phyloP scores from a whole-genome alignment of 1,140 invertebrate species.

The Conus betulinus region DNA sequence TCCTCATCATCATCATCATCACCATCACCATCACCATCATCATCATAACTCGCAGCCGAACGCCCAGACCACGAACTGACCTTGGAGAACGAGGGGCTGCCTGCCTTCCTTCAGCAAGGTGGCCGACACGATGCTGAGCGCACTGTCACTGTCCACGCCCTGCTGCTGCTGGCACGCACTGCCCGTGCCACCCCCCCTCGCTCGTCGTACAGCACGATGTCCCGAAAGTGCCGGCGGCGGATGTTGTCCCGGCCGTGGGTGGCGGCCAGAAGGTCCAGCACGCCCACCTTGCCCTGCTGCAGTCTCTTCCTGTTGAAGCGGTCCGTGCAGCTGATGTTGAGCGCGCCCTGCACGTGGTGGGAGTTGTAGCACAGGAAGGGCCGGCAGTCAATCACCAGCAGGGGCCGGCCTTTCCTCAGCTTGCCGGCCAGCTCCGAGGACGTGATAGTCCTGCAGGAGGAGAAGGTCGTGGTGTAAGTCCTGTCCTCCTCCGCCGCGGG shows the following conservation, averaged over 20 bases:
- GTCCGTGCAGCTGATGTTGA: conserved; percentile 87
- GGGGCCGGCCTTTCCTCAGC: conserved; percentile 62
- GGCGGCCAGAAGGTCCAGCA: conserved; percentile 82
- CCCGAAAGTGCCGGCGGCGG: conserved; percentile 74
- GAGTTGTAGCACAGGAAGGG: conserved; percentile 85
- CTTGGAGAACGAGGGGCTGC: conserved; percentile 83
- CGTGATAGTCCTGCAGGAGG: conserved; percentile 57
- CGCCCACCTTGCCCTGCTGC: conserved; percentile 82
- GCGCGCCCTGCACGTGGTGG: conserved; percentile 83
- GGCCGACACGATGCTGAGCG: conserved; percentile 82
- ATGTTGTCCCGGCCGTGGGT: conserved; percentile 81
- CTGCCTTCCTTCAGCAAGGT: conserved; percentile 84
- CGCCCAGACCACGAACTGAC: conserved; percentile 77
- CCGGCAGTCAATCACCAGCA: conserved; percentile 83
- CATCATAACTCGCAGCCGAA: no score
- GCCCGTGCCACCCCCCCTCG: conserved; percentile 60
- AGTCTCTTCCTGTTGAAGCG: conserved; percentile 83
- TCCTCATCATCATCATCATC: no score
- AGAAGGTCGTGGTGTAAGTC: conserved; percentile 9
- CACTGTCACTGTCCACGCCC: conserved; percentile 78
- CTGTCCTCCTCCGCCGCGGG: not conserved
- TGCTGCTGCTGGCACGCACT: conserved; percentile 71
- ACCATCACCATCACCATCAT: no score
- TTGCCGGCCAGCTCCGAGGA: conserved; percentile 60
- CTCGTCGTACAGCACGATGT: conserved; percentile 85